A percentile compares a stretch with the other conserved stretches of the same genome.
Evolutionary conservation across 2,113 vertebrate genomes (phyloP).

Genomic region (Plotosus lineatus): DNA sequence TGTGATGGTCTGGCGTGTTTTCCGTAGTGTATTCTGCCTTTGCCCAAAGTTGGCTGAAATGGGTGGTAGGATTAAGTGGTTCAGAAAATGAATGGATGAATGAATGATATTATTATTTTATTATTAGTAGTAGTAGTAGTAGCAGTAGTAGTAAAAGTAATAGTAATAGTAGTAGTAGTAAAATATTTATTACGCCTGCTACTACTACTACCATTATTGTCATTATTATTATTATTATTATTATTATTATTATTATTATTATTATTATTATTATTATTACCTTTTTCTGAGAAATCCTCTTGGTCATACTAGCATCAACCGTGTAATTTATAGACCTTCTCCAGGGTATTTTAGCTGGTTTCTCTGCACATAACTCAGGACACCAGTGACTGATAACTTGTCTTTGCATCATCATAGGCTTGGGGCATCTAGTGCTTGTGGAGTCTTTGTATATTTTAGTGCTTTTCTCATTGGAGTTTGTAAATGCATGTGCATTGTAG

Average conservation of each 20-base stretch:
- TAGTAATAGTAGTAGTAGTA: no score
- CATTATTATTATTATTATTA: background rate
- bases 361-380: constrained; percentile 49
- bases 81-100: no score
- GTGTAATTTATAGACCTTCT: constrained; percentile 47
- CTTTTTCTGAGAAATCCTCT: constrained; percentile 61
- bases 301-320: background rate
- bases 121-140: no score
- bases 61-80: no score
- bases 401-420: constrained; percentile 46
- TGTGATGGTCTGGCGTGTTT: no score
- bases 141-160: no score
- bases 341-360: constrained; percentile 61
- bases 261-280: constrained; percentile 54
- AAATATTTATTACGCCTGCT: no score
- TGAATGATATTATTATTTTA: no score
- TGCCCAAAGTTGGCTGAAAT: no score
- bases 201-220: background rate
- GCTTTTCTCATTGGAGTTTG: background rate
- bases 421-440: constrained; percentile 38
- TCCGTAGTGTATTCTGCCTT: no score
- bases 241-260: constrained; percentile 25
- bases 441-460: constrained; percentile 7
- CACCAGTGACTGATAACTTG: constrained; percentile 42
- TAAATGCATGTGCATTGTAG: constrained; percentile 46